Percentiles rank a stretch among this genome's conserved stretches.
Conservation (phyloP, 2,797 vertebrate species). For the Holocentrus rufus region DNA sequence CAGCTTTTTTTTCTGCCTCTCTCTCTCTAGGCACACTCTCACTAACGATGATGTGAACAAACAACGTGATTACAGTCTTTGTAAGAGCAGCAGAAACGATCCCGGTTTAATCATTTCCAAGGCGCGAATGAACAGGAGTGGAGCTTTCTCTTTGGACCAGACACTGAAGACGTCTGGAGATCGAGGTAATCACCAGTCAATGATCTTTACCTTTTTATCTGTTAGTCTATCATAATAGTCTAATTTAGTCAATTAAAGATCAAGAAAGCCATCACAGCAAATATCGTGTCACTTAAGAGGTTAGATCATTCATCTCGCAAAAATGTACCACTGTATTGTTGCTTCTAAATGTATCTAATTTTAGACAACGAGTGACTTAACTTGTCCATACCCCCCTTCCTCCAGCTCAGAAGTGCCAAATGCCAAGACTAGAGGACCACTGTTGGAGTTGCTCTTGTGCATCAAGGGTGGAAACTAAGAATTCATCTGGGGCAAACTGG, state of each 20-base stretch:
- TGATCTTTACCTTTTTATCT: too few relatives aligned
- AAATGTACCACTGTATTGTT: not conserved
- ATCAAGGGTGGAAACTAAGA: constrained; percentile 71
- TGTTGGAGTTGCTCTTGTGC: constrained; percentile 90
- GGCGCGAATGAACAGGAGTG: constrained; percentile 49
- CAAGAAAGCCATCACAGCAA: not conserved
- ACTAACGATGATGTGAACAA: constrained; percentile 71
- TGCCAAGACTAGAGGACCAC: constrained; percentile 89
- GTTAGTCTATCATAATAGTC: too few relatives aligned
- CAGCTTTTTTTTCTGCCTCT: not conserved
- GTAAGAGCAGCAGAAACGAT: constrained; percentile 25
- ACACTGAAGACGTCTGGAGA: constrained; percentile 61
- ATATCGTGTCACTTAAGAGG: not conserved
- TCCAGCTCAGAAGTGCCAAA: constrained; percentile 75
- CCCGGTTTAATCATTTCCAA: not conserved
- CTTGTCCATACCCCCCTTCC: not conserved
- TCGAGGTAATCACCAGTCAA: constrained; percentile 66
- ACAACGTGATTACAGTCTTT: constrained; percentile 48
- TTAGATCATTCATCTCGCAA: not conserved
- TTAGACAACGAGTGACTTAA: not conserved
- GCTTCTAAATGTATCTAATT: not conserved
- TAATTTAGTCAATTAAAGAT: not conserved
- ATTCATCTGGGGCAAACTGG: constrained; percentile 74
- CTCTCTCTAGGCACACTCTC: not conserved
- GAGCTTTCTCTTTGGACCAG: constrained; percentile 49